Conservation (phyloP, 2,113 vertebrate genomes). For the Chroicocephalus ridibundus region DNA sequence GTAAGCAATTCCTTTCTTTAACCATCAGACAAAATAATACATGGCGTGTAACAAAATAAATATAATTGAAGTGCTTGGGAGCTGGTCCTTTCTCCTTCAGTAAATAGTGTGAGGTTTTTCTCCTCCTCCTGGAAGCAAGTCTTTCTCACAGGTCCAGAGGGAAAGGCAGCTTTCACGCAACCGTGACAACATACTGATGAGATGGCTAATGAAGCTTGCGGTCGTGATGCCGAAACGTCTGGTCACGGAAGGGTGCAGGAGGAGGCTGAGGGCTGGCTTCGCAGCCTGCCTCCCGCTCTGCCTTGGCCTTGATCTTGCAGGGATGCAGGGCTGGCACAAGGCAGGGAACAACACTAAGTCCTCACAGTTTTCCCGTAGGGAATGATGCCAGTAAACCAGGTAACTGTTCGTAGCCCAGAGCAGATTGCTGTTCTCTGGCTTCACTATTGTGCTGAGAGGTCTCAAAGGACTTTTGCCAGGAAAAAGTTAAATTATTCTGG, state of each 20-base stretch:
- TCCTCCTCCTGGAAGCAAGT: not conserved
- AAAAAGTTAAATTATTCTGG: not conserved
- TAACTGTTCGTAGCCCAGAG: not conserved
- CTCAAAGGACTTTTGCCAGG: not conserved
- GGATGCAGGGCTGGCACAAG: not conserved
- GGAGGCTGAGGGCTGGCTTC: not conserved
- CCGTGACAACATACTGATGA: not conserved
- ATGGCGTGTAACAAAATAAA: not conserved
- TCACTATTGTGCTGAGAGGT: not conserved
- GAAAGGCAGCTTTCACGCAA: not conserved
- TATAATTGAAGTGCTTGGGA: not conserved
- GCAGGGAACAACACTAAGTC: not conserved
- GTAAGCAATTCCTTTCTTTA: not conserved
- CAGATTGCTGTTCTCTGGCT: not conserved
- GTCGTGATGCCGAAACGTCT: fast-evolving
- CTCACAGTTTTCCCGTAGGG: not conserved
- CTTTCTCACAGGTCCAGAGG: not conserved
- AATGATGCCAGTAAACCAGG: not conserved
- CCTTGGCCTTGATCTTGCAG: not conserved
- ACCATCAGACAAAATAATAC: not conserved
- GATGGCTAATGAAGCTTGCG: not conserved
- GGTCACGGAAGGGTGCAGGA: not conserved
- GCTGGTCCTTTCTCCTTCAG: not conserved
- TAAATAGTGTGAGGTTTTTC: not conserved
- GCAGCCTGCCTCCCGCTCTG: not conserved